Base-by-base conservation (phyloP, 1,140 invertebrate genomes). In the Chironomus striatipennis region DNA sequence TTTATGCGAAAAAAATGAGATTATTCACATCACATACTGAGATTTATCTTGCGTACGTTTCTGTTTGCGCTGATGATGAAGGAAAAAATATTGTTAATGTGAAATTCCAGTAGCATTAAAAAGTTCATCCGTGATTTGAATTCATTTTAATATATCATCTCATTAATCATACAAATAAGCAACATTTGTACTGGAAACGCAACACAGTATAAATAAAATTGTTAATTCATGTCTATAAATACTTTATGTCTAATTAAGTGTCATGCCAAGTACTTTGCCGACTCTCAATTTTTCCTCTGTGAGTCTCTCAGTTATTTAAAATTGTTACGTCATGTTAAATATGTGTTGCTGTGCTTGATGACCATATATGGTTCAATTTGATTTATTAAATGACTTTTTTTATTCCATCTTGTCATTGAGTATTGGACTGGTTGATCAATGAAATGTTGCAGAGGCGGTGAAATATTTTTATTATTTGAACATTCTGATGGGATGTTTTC, bases 251-350 rank as follows among this genome's bases (percentile, higher is more conserved):
- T 57, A 57, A 57, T 57, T 57, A 57, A 57, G 47, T 57, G 47
- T n/a, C 47, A 57, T 57, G 47, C 12, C 12, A 57, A 57, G 47
- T 57, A 57, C 47, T 57, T 34, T 57, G 47, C 47, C 47, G 47
- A 57, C 47, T 57, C 47, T 57, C 47, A 57, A 57, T 57, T n/a
- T 57, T 57, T 47, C n/a, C 12, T 57, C 5, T 57, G 15, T 57
- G 12, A n/a, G 12, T 57, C 12, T 57, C n/a, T 57, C n/a, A 57
- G 12, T 5, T 57, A 57, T 57, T 57, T 57, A 57, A 57, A 57
- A 57, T 57, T n/a, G n/a, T 57, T 57, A 57, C 47, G 47, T 57
- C 47, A 57, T 57, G 47, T 57, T n/a, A n/a, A 57, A 57, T 57
- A 15, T 57, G 47, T 57, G n/a, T n/a, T 12, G n/a, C 12, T 57